Percentiles rank a stretch among this genome's conserved stretches.
phyloP scores from a whole-genome alignment of 2,888 invertebrate species.

The Dyspetes luteomarginatus region DNA sequence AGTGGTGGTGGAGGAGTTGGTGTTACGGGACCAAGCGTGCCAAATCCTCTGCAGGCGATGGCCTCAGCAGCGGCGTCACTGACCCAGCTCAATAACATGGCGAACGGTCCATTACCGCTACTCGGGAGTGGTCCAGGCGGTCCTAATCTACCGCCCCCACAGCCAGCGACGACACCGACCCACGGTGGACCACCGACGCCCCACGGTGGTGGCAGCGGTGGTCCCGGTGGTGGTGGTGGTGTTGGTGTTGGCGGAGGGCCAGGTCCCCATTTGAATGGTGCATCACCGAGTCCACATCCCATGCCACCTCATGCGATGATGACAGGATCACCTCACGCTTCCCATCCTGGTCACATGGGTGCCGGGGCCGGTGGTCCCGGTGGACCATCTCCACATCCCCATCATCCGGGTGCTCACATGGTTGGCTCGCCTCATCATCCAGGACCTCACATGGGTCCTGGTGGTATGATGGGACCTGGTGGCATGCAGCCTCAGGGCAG shows the following conservation, averaged over 20 bases:
- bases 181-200: slow-evolving; percentile 81
- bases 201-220: slow-evolving; percentile 73
- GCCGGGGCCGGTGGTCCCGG: slow-evolving; percentile 67
- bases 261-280: slow-evolving; percentile 81
- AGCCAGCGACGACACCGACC: slow-evolving; percentile 81
- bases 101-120: slow-evolving; percentile 81
- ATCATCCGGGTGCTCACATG: slow-evolving; percentile 81
- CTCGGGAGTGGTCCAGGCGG: slow-evolving; percentile 78
- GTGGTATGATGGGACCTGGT: slow-evolving; percentile 75
- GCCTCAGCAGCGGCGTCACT: slow-evolving; percentile 81
- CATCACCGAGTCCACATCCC: slow-evolving; percentile 81
- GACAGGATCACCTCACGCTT: slow-evolving; percentile 80
- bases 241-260: slow-evolving; percentile 69
- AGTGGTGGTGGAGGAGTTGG: slow-evolving; percentile 19
- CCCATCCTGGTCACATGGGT: slow-evolving; percentile 80
- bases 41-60: slow-evolving; percentile 82
- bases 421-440: slow-evolving; percentile 82
- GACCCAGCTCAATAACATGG: slow-evolving; percentile 82
- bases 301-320: slow-evolving; percentile 82
- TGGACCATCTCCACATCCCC: slow-evolving; percentile 81
- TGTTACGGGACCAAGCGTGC: slow-evolving; percentile 65
- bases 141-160: slow-evolving; percentile 79
- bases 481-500: slow-evolving; percentile 81
- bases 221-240: slow-evolving; percentile 61
- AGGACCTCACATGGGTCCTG: slow-evolving; percentile 81